A percentile compares a stretch with the other conserved stretches of the same genome.
phyloP scores from a whole-genome alignment of 2,113 vertebrate genomes.

The Ovis aries region DNA sequence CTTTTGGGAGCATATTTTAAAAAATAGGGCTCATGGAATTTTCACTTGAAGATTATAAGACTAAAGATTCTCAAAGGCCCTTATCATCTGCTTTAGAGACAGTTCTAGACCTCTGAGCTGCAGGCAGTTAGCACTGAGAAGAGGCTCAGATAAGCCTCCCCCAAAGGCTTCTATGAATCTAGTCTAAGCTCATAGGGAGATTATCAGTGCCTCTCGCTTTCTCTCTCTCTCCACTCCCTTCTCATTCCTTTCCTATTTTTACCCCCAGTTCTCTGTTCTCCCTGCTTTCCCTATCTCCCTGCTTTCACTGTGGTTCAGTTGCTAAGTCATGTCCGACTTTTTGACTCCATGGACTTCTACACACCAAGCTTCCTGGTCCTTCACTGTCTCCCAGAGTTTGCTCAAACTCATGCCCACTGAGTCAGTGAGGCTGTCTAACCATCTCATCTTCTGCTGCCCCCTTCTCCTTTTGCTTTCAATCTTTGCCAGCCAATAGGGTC shows the following conservation, averaged over 20 bases:
- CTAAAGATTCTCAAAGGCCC: background rate
- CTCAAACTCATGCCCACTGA: background rate
- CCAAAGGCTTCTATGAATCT: background rate
- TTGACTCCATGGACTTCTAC: background rate
- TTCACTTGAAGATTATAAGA: background rate
- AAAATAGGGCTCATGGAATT: background rate
- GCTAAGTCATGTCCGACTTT: background rate
- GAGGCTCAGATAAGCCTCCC: background rate
- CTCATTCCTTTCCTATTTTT: background rate
- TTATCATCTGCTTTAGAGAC: background rate
- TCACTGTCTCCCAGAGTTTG: background rate
- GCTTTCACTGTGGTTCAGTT: background rate
- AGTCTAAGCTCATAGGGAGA: background rate
- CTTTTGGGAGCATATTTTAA: background rate
- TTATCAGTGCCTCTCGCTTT: accelerated
- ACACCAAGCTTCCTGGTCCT: background rate
- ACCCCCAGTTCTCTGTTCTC: background rate
- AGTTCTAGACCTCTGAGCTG: background rate
- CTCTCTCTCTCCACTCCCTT: no score
- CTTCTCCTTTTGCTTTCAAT: background rate
- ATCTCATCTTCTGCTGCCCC: background rate
- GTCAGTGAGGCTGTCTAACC: background rate
- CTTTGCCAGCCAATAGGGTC: background rate
- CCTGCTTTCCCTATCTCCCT: background rate
- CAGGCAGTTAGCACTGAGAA: background rate